These are phyloP conservation scores for Drepana falcataria DNA, from an alignment of 2,888 invertebrate genomes.

Conservation along the genomic window DNA sequence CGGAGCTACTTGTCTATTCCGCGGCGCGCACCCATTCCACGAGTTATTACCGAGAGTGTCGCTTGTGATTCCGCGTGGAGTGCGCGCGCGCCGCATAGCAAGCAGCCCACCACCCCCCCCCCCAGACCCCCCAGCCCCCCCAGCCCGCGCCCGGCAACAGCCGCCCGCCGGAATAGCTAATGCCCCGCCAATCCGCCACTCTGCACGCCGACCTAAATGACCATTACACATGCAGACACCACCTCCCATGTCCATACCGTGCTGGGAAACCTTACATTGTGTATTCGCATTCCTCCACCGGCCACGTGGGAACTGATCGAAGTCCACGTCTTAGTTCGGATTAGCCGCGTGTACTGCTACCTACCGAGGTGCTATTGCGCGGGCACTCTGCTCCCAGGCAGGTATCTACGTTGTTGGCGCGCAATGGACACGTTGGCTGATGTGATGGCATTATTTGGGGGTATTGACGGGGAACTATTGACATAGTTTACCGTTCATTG, in stretches of 20 bases:
- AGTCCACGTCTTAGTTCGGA: not conserved
- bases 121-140: slow-evolving; percentile 25
- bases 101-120: slow-evolving; percentile 25
- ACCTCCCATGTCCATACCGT: slow-evolving; percentile 1
- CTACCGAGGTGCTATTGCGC: not conserved
- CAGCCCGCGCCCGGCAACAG: slow-evolving; percentile 13
- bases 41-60: slow-evolving; percentile 52
- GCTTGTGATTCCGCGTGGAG: slow-evolving; percentile 48
- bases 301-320: slow-evolving; percentile 1
- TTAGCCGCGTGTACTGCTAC: not conserved
- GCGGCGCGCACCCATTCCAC: slow-evolving; percentile 28
- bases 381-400: too few species aligned
- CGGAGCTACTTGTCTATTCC: slow-evolving; percentile 43
- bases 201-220: not conserved
- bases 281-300: not conserved
- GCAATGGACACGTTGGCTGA: too few species aligned
- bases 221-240: not conserved
- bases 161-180: not conserved
- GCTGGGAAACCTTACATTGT: not conserved
- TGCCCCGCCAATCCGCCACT: not conserved
- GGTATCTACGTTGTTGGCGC: too few species aligned
- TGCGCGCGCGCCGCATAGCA: slow-evolving; percentile 33
- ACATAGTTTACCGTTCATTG: too few species aligned
- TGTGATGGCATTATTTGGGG: too few species aligned
- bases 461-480: too few species aligned